A percentile compares a stretch with the other conserved stretches of the same genome.
Evolutionary conservation across 2,797 vertebrate species (phyloP).

Genomic region (Delichon dasypus): DNA sequence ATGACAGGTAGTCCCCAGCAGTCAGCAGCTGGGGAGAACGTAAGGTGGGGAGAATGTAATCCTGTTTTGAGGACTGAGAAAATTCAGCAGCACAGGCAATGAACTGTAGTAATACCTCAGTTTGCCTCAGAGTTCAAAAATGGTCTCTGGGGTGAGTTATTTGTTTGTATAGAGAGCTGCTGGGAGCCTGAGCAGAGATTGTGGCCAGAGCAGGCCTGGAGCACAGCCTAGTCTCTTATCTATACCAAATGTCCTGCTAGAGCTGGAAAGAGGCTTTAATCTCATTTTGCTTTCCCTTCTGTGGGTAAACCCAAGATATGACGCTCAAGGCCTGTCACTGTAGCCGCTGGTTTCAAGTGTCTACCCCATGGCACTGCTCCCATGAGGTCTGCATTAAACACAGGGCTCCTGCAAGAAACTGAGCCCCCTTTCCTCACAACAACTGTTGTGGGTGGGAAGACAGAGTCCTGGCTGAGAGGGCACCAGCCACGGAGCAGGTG

Average conservation of each 20-base stretch:
- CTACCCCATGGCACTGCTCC: rapidly evolving
- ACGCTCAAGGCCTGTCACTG: neutral
- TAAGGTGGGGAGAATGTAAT: rapidly evolving
- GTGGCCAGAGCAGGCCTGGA: neutral
- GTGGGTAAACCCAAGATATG: neutral
- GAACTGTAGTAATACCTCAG: neutral
- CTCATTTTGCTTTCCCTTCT: neutral
- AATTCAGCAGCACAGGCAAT: neutral
- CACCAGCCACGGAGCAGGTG: neutral
- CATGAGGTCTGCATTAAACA: neutral
- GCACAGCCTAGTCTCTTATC: neutral
- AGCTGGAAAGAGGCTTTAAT: neutral
- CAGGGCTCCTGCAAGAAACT: neutral
- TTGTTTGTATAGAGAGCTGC: neutral
- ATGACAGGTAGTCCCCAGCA: neutral
- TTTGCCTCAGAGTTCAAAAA: neutral
- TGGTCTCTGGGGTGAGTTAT: neutral
- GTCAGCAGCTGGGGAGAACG: neutral
- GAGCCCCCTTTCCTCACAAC: neutral
- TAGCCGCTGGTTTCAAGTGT: rapidly evolving
- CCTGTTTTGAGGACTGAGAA: neutral
- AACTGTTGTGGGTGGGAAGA: neutral
- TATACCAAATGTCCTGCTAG: neutral
- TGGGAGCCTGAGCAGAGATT: neutral
- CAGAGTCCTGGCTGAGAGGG: neutral